A percentile compares a stretch with the other conserved stretches of the same genome.
These are phyloP conservation scores for Kradibia gibbosae DNA, from an alignment of 1,140 invertebrate species.

Conservation along the genomic window DNA sequence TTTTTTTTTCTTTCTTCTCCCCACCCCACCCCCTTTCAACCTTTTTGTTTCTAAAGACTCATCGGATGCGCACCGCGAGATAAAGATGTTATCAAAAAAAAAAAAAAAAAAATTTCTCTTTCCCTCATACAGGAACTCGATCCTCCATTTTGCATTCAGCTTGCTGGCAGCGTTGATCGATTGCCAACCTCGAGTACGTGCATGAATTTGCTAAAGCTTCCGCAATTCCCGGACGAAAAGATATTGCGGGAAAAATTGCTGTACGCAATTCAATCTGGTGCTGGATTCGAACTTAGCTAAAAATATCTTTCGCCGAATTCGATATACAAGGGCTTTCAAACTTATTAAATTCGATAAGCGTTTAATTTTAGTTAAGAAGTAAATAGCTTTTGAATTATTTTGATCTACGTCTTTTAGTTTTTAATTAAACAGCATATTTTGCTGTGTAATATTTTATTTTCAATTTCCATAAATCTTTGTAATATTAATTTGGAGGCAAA, in stretches of 20 bases:
- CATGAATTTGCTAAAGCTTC: conserved; percentile 97
- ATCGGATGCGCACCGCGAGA: too few species aligned
- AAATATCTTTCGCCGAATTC: background rate
- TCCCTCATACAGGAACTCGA: conserved; percentile 83
- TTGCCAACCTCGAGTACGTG: conserved; percentile 97
- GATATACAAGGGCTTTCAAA: conserved; percentile 23
- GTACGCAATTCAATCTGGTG: conserved; percentile 94
- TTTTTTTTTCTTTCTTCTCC: too few species aligned
- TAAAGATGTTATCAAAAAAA: too few species aligned
- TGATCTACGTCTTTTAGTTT: conserved; percentile 14
- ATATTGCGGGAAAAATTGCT: conserved; percentile 88
- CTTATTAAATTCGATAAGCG: conserved; percentile 21
- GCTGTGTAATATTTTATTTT: conserved; percentile 16
- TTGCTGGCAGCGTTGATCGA: conserved; percentile 88
- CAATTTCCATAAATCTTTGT: background rate
- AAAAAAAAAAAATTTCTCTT: background rate
- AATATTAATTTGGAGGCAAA: background rate
- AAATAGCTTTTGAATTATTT: background rate
- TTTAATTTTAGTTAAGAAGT: conserved; percentile 28
- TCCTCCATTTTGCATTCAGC: conserved; percentile 95
- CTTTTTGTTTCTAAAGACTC: too few species aligned
- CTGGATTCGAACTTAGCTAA: conserved; percentile 97
- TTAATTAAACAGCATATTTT: conserved; percentile 21
- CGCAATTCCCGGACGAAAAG: conserved; percentile 87
- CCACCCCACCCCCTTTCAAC: too few species aligned